Evolutionary conservation across 2,888 invertebrate genomes (phyloP).

Genomic region (Heterodera filipjevi): DNA sequence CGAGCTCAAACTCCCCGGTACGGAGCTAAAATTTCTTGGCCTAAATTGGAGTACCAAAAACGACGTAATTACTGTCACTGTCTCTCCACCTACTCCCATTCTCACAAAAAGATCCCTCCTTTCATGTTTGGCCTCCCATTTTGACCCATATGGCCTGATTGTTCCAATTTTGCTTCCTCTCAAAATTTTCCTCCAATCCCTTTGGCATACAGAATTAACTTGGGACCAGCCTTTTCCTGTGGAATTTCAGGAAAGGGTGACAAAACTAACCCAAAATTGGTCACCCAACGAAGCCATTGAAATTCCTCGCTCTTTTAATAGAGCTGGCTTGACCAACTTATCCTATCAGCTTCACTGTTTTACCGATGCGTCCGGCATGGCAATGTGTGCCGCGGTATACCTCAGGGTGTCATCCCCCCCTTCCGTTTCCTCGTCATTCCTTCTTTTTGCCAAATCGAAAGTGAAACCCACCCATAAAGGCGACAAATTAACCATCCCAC

Average conservation of each 20-base stretch:
- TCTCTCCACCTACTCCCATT: background rate
- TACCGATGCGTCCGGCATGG: constrained; percentile 24
- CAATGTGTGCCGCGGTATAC: constrained; percentile 25
- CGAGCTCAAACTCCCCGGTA: background rate
- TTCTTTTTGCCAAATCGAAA: constrained; percentile 4
- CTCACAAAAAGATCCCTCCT: constrained; percentile 35
- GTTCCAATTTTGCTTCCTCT: constrained; percentile 23
- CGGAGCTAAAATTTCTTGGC: constrained; percentile 28
- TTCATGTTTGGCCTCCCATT: constrained; percentile 24
- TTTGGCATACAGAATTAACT: background rate
- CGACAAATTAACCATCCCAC: background rate
- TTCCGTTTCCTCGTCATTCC: background rate
- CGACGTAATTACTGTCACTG: constrained; percentile 4
- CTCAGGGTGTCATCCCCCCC: background rate
- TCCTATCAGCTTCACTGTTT: constrained; percentile 16
- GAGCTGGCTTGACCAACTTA: no score
- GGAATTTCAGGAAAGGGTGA: constrained; percentile 14
- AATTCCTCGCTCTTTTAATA: background rate
- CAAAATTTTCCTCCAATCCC: constrained; percentile 31
- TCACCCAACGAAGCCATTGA: background rate
- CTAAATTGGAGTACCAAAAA: constrained; percentile 20
- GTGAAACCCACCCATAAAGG: constrained; percentile 16
- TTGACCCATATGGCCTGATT: constrained; percentile 35
- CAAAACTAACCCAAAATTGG: background rate
- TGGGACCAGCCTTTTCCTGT: constrained; percentile 31